phyloP scores from a whole-genome alignment of 2,888 invertebrate genomes.

The Amiota minor region DNA sequence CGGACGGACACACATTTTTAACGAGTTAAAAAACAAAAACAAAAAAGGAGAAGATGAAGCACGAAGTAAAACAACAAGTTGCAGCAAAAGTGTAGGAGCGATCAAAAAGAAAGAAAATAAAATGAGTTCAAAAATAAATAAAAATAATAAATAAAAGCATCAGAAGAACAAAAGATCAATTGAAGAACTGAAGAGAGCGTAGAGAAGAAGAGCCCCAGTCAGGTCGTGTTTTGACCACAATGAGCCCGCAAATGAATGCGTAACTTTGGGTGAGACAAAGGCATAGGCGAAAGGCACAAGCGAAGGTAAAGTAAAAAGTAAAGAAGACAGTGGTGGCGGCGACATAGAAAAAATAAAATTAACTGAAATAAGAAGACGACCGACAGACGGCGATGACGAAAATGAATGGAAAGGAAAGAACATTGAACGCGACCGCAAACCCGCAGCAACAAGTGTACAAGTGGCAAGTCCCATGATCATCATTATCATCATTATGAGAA shows the following conservation, averaged over 20 bases:
- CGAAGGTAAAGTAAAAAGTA: not conserved
- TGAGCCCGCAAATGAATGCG: constrained; percentile 69
- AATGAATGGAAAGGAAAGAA: constrained; percentile 37
- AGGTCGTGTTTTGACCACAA: constrained; percentile 58
- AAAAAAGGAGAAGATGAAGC: constrained; percentile 28
- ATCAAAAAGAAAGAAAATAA: constrained; percentile 40
- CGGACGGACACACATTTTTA: constrained; percentile 64
- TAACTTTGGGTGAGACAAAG: constrained; percentile 33
- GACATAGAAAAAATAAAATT: constrained; percentile 45
- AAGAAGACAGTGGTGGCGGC: not conserved
- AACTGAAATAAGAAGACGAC: constrained; percentile 58
- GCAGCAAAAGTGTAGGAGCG: constrained; percentile 49
- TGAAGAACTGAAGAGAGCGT: constrained; percentile 32
- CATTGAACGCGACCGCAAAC: constrained; percentile 60
- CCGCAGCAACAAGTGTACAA: constrained; percentile 72
- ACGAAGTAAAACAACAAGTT: constrained; percentile 49
- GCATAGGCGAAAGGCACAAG: not conserved
- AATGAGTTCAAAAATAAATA: constrained; percentile 66
- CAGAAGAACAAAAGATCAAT: constrained; percentile 39
- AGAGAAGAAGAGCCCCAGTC: not conserved
- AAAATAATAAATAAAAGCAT: constrained; percentile 55
- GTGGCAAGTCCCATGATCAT: constrained; percentile 51
- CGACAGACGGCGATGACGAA: not conserved
- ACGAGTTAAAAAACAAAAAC: constrained; percentile 61
- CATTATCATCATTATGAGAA: not conserved